phyloP scores from a whole-genome alignment of 2,113 vertebrate genomes.

The Numenius arquata region DNA sequence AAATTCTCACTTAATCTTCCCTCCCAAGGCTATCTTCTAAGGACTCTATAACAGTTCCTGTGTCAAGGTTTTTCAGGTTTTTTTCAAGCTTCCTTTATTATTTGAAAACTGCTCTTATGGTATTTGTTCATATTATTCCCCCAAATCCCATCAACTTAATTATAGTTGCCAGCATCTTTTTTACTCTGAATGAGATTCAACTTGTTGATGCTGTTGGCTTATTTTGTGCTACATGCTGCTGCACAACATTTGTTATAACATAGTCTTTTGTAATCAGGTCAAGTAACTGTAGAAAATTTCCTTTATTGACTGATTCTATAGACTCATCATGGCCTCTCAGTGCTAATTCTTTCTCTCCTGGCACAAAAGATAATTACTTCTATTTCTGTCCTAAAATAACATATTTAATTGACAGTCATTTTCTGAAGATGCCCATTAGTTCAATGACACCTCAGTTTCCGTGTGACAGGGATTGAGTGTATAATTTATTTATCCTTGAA shows the following conservation, averaged over 20 bases:
- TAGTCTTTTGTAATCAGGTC: conserved; percentile 65
- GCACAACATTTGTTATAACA: conserved; percentile 44
- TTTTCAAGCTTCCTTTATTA: background rate
- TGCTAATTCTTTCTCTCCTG: conserved; percentile 12
- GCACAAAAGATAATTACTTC: conserved; percentile 70
- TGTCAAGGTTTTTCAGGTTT: background rate
- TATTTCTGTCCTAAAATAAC: conserved; percentile 72
- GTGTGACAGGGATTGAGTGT: background rate
- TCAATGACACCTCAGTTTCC: conserved; percentile 65
- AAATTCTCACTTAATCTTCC: background rate
- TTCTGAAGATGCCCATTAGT: conserved; percentile 68
- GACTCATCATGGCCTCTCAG: conserved; percentile 60
- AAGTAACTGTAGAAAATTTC: conserved; percentile 73
- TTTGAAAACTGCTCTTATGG: background rate
- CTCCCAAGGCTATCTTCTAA: background rate
- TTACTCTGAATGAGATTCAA: background rate
- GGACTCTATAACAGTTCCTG: background rate
- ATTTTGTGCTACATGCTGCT: conserved; percentile 22
- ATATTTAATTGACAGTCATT: conserved; percentile 65
- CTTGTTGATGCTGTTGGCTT: conserved; percentile 29
- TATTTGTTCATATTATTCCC: background rate
- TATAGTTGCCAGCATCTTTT: background rate
- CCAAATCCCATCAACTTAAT: background rate
- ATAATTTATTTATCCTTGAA: conserved; percentile 68
- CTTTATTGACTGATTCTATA: conserved; percentile 70